Conservation (phyloP, 2,797 vertebrate species). For the Rhinichthys osculus region DNA sequence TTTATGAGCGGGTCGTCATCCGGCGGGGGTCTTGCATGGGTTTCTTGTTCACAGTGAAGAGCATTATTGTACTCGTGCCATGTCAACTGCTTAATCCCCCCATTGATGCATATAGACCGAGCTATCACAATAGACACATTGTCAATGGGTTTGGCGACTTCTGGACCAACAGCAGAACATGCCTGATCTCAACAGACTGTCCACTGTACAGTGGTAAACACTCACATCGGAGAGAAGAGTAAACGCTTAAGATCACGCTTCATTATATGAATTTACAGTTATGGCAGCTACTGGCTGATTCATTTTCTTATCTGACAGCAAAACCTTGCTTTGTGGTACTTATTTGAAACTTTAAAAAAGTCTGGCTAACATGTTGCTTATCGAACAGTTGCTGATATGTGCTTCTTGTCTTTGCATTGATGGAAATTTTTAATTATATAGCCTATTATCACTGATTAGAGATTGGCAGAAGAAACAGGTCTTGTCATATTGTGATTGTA, state of each 20-base stretch:
- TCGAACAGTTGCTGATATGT: neutral
- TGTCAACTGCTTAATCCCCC: slow-evolving; percentile 82
- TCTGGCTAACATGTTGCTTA: neutral
- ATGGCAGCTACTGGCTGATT: slow-evolving; percentile 25
- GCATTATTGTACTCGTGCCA: slow-evolving; percentile 79
- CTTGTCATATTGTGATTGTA: neutral
- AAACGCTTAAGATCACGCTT: slow-evolving; percentile 32
- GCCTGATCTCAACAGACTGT: slow-evolving; percentile 75
- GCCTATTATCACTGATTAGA: neutral
- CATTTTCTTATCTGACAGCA: neutral
- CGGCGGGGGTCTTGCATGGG: slow-evolving; percentile 76
- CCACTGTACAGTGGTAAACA: slow-evolving; percentile 60
- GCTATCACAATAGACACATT: slow-evolving; percentile 79
- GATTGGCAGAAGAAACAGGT: neutral
- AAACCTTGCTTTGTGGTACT: neutral
- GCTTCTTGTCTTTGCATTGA: neutral
- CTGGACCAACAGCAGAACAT: slow-evolving; percentile 79
- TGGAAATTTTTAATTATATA: too few species aligned
- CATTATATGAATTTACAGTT: slow-evolving; percentile 47
- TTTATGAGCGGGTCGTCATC: slow-evolving; percentile 63
- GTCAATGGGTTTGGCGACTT: slow-evolving; percentile 76
- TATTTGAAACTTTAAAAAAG: neutral
- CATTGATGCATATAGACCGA: slow-evolving; percentile 81
- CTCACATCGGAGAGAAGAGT: slow-evolving; percentile 49
- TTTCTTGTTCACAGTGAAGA: slow-evolving; percentile 73